Evolutionary conservation across 1,140 invertebrate genomes (phyloP), one percentile per base, ranked within the genome.

Genomic region (Halesus radiatus): DNA sequence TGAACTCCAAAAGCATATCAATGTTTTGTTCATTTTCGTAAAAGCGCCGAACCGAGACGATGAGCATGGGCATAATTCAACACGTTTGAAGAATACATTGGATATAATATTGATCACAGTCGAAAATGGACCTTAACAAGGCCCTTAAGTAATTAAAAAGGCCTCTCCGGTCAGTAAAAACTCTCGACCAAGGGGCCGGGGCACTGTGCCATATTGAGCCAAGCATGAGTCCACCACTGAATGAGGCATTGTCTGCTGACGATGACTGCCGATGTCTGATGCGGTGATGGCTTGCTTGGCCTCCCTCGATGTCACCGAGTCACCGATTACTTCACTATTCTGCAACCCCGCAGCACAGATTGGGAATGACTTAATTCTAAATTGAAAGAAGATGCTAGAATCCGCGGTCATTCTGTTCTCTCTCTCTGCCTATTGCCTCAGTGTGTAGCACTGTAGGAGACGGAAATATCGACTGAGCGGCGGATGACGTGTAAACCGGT

Each of bases 201-300:
- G 37, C 10, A 45, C 37, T 1, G 10, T 45, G 37, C 37, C 37
- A 45, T 45, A 45, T 45, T 45, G 37, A 13, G 37, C 37, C 5
- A 45, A 13, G 37, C 37, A 45, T 45, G 37, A 45, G 37, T 10
- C 10, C 37, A 45, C 10, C 37, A 45, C 37, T 45, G 37, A 10
- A 66, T 70, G 66, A 70, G n/a, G 37, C 66, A 70, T 70, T n/a
- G 37, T 70, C n/a, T 23, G 60, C 15, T 64, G 54, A 56, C 20
- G 62, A 23, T 66, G 62, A 32, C 26, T n/a, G 16, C 54, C 18
- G 62, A 18, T 37, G 62, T 16, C 29, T 29, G 62, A 66, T 32
- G 26, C 5, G 29, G 66, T 52, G 66, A 16, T 70, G 66, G 16
- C 16, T 22, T 66, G 26, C 3, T 32, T 66, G 62, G 32, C 64